phyloP scores from a whole-genome alignment of 92 coral and sea anemone species.

The Epizoanthus fatuus region DNA sequence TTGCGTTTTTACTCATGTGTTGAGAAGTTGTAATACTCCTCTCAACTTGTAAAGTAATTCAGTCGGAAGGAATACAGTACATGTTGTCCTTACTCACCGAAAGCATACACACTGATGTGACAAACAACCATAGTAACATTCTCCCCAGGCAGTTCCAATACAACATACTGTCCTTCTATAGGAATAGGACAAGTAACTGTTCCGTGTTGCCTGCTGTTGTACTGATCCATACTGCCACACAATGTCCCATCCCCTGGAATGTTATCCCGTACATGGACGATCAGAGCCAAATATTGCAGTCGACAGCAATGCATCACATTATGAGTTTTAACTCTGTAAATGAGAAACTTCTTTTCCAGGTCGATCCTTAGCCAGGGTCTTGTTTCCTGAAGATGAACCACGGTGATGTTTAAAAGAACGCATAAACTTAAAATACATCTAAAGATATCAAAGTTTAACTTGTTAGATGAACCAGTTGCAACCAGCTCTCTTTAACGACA shows the following conservation, averaged over 20 bases:
- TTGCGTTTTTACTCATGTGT: too few species aligned
- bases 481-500: too few species aligned
- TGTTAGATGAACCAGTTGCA: too few species aligned
- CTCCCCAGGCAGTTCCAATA: neutral
- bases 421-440: neutral
- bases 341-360: neutral
- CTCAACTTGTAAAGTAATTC: neutral
- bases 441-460: too few species aligned
- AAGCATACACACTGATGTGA: conserved; percentile 20
- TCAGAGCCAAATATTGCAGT: neutral
- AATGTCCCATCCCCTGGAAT: neutral
- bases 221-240: conserved; percentile 1
- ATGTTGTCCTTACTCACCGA: conserved; percentile 26
- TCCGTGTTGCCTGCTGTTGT: neutral
- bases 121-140: conserved; percentile 26
- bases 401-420: neutral
- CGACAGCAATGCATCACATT: conserved; percentile 13
- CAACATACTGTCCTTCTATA: conserved; percentile 10
- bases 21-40: too few species aligned
- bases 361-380: conserved; percentile 35
- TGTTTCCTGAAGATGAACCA: conserved; percentile 1
- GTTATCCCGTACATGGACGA: neutral
- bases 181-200: neutral
- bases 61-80: neutral
- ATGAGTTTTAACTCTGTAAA: conserved; percentile 22